Evolutionary conservation across 53 echinoderm and acorn worm genomes (phyloP).

Genomic region (Mesocentrotus franciscanus): DNA sequence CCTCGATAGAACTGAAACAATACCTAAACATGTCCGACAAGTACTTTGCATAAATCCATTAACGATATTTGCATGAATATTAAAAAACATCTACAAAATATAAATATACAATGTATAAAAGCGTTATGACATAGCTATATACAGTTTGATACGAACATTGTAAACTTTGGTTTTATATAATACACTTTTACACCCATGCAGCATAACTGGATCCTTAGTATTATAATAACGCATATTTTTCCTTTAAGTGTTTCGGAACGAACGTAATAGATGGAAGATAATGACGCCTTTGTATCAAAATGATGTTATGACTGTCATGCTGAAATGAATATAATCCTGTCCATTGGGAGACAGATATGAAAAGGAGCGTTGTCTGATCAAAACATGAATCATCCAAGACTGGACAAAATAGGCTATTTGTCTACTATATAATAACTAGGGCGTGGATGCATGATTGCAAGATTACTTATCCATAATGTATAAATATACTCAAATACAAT

Average conservation of each 20-base stretch:
- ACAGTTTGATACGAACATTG: no score
- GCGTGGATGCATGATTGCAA: neutral
- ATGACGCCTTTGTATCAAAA: neutral
- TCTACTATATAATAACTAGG: neutral
- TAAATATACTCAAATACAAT: neutral
- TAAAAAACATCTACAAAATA: no score
- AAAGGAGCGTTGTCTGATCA: conserved; percentile 12
- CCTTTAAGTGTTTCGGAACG: neutral
- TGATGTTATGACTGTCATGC: neutral
- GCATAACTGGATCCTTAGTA: no score
- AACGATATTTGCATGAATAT: neutral
- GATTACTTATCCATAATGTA: neutral
- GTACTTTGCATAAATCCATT: neutral
- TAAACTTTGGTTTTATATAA: no score
- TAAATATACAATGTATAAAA: no score
- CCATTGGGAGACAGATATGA: neutral
- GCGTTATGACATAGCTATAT: no score
- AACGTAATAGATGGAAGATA: neutral
- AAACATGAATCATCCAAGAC: neutral
- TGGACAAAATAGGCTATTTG: neutral
- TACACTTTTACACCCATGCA: no score
- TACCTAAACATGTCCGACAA: neutral
- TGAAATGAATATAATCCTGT: neutral
- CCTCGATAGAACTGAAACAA: neutral
- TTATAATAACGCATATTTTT: no score